These are phyloP conservation scores for Pseudolaguvia tuberculata DNA, from an alignment of 2,113 vertebrate genomes.

Conservation along the genomic window DNA sequence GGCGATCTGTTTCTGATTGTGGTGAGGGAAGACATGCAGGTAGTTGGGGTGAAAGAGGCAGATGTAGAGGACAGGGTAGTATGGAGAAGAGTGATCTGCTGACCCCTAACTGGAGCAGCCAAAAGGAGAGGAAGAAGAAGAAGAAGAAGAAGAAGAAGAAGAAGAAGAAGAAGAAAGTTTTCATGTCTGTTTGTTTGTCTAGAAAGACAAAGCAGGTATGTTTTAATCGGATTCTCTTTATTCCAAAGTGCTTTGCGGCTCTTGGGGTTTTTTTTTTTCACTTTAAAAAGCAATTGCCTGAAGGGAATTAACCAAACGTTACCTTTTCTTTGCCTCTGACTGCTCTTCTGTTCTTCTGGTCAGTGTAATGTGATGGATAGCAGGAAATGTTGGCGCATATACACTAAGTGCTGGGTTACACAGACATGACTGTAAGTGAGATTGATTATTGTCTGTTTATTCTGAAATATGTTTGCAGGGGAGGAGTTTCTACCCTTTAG, in stretches of 20 bases:
- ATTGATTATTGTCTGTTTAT: constrained; percentile 20
- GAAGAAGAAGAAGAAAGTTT: too few species aligned
- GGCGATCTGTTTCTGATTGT: too few species aligned
- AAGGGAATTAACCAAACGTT: constrained; percentile 41
- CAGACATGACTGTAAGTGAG: constrained; percentile 5
- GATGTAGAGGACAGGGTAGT: too few species aligned
- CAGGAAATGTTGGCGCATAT: constrained; percentile 22
- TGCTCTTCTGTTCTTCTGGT: constrained; percentile 20
- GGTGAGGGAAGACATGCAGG: too few species aligned
- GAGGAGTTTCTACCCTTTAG: background rate
- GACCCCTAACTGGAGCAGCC: too few species aligned
- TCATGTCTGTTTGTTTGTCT: constrained; percentile 10
- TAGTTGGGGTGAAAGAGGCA: too few species aligned
- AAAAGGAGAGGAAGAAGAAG: too few species aligned
- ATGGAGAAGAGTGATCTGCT: too few species aligned
- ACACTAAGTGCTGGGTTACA: constrained; percentile 39
- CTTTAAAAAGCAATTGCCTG: constrained; percentile 37
- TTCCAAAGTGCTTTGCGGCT: constrained; percentile 35
- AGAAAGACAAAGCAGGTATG: background rate
- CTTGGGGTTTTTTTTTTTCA: constrained; percentile 22
- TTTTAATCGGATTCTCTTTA: constrained; percentile 35
- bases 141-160: too few species aligned
- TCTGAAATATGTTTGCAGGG: constrained; percentile 7
- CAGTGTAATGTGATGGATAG: constrained; percentile 36
- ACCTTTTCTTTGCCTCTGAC: background rate